Evolutionary conservation across 2,113 vertebrate genomes (phyloP).

Genomic region (Procavia capensis): DNA sequence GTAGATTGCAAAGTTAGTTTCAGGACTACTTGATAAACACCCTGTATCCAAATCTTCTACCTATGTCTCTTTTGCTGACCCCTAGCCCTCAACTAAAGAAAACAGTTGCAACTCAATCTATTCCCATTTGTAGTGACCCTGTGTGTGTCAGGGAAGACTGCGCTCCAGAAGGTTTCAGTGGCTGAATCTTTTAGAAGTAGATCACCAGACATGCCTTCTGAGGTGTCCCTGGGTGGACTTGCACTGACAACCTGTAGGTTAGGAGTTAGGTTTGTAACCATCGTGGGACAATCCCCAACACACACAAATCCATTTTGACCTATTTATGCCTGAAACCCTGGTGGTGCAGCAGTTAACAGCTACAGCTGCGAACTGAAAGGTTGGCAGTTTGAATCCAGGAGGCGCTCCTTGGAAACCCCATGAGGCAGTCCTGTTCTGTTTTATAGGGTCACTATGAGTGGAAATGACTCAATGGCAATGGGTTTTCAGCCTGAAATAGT

Average conservation of each 20-base stretch:
- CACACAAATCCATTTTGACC: neutral
- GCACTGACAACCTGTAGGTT: neutral
- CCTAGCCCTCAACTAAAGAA: neutral
- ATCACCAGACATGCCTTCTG: neutral
- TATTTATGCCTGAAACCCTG: neutral
- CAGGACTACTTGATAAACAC: neutral
- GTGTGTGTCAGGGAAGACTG: neutral
- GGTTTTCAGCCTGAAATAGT: too few relatives aligned
- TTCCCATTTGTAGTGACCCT: neutral
- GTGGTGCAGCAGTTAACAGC: too few relatives aligned
- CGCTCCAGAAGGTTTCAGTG: neutral
- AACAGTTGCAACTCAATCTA: neutral
- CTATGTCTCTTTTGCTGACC: neutral
- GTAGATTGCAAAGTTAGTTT: neutral
- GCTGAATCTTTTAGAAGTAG: neutral
- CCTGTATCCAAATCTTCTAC: neutral
- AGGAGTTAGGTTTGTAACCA: neutral
- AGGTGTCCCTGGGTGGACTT: neutral
- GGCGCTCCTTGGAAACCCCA: too few relatives aligned
- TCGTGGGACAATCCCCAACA: neutral
- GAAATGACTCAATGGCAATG: too few relatives aligned
- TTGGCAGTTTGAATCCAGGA: too few relatives aligned
- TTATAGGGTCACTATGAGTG: too few relatives aligned
- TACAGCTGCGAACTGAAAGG: too few relatives aligned
- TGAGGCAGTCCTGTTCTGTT: too few relatives aligned